Evolutionary conservation across 1,140 invertebrate species (phyloP).

Genomic region (Hylaeus volcanicus): DNA sequence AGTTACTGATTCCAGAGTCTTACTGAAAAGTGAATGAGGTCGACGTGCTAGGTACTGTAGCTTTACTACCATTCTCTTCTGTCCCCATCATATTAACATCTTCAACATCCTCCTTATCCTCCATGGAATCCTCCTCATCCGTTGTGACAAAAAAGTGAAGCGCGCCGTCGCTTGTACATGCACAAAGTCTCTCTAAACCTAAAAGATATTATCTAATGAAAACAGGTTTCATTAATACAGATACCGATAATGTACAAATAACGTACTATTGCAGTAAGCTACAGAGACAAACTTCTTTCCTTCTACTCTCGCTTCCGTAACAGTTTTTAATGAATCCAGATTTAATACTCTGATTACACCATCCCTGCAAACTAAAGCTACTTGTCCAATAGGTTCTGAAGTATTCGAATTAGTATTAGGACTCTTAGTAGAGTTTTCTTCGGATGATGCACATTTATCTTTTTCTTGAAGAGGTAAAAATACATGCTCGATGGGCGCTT

Average conservation of each 20-base stretch:
- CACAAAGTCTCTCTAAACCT: constrained; percentile 91
- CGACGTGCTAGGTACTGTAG: constrained; percentile 74
- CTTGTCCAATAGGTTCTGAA: constrained; percentile 74
- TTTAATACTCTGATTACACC: constrained; percentile 86
- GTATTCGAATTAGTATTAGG: constrained; percentile 27
- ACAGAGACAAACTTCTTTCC: constrained; percentile 87
- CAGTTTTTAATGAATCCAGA: constrained; percentile 83
- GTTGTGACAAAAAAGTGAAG: constrained; percentile 91
- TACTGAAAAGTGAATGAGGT: constrained; percentile 70
- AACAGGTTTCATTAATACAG: not conserved
- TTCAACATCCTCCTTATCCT: constrained; percentile 85
- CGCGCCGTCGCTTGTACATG: constrained; percentile 88
- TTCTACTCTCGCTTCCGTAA: constrained; percentile 84
- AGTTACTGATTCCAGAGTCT: constrained; percentile 32
- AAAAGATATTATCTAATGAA: constrained; percentile 47
- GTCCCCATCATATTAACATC: constrained; percentile 81
- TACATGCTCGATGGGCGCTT: constrained; percentile 85
- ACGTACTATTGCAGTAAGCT: constrained; percentile 87
- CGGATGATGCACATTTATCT: constrained; percentile 36
- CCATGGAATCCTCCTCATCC: constrained; percentile 85
- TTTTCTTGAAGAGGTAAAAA: constrained; percentile 83
- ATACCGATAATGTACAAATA: not conserved
- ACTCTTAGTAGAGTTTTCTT: constrained; percentile 35
- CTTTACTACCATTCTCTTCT: constrained; percentile 57
- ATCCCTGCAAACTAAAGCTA: constrained; percentile 84